Base-by-base conservation (phyloP, 2,797 vertebrate genomes). In the Scolopax rusticola region DNA sequence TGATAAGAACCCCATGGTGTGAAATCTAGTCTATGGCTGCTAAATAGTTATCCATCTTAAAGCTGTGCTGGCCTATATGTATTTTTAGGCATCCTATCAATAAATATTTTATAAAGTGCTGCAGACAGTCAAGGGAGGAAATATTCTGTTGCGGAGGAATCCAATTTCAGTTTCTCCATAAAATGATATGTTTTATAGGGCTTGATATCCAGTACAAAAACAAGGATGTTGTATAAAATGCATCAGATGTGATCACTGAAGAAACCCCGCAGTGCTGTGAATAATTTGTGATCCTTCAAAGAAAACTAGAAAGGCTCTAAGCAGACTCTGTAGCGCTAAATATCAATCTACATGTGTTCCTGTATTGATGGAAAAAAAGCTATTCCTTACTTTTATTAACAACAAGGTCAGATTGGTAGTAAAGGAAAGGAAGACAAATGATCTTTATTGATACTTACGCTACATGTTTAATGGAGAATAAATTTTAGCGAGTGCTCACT, bases 101-200 rank as follows among this genome's bases (percentile, higher is more conserved):
- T 98, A 97, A 96, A 95, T 97, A 92, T 97, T 98, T 97, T 90
- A 95, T 96, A 86, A 95, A 96, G 53, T 89, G 56, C 85, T 91
- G 75, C 71, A 75, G 87, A 93, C 53, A 89, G 73, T 93, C 33
- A 9, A 92, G 87, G 87, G 88, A 94, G 85, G 91, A 97, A 91
- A 71, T 89, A 57, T 79, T 95, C 95, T 84, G 78, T 92, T 91
- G 79, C 71, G 94, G 94, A 95, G 86, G 88, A 97, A 96, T 88
- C 93, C 89, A 96, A 83, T 92, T 90, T 95, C 86, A 93, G n/a
- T 78, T 91, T 93, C 30, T 79, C 53, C 75, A 45, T 90, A 92
- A 97, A 97, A 92, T 81, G 61, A 79, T 90, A 79, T 77, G 78
- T 50, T 96, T 92, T 94, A 81, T 85, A 73, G 78, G 68, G 61